Conservation (phyloP, 2,888 invertebrate species). For the Myathropa florea region DNA sequence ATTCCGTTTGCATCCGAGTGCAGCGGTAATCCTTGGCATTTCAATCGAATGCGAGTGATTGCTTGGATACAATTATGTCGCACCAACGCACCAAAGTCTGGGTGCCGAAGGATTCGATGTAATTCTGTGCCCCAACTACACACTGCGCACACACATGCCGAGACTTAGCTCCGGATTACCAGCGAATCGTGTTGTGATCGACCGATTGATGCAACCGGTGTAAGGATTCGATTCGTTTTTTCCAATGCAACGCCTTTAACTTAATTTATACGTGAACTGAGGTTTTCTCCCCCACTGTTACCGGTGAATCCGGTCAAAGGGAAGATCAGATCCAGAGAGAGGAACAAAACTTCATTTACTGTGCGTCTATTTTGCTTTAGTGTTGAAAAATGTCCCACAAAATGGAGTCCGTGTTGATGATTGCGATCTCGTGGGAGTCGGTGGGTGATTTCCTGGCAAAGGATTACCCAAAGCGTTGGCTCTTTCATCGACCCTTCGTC, state of each 20-base stretch:
- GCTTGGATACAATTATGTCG: constrained; percentile 42
- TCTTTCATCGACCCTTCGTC: no score
- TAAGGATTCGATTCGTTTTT: background rate
- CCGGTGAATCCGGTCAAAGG: background rate
- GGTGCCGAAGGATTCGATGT: background rate
- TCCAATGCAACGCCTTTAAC: background rate
- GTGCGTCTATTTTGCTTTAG: no score
- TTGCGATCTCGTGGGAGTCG: no score
- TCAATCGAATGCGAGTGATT: constrained; percentile 32
- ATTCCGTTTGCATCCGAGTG: background rate
- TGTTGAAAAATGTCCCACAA: no score
- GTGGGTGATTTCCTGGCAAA: no score
- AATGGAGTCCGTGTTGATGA: no score
- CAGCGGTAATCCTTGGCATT: constrained; percentile 17
- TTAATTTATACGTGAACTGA: background rate
- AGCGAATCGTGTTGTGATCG: background rate
- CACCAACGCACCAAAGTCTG: background rate
- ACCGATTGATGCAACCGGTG: background rate
- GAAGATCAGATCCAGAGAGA: no score
- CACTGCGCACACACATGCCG: background rate
- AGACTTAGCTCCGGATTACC: background rate
- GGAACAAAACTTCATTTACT: no score
- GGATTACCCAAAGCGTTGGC: no score
- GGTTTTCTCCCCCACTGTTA: no score
- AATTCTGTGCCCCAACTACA: background rate